Evolutionary conservation across 2,113 vertebrate genomes (phyloP).

Genomic region (Bolborhynchus lineola): DNA sequence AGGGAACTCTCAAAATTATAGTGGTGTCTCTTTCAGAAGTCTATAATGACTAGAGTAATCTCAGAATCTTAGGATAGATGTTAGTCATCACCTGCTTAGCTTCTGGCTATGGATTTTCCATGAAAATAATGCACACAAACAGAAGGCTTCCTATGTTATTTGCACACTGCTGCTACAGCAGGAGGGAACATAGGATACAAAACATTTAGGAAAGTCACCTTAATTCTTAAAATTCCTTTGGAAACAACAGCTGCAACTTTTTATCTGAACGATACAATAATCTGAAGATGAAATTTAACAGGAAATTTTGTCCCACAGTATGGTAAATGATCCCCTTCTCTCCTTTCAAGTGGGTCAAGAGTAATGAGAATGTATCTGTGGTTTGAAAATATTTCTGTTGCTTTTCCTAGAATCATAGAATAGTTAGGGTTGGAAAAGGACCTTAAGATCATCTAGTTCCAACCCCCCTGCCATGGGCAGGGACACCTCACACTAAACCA

Average conservation of each 20-base stretch:
- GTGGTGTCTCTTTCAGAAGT: not conserved
- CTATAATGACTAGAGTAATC: not conserved
- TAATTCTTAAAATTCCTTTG: not conserved
- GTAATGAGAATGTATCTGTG: not conserved
- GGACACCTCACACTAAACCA: too few relatives aligned
- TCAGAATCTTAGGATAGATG: not conserved
- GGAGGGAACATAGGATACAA: not conserved
- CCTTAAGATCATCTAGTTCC: too few relatives aligned
- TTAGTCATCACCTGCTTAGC: not conserved
- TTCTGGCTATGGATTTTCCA: not conserved
- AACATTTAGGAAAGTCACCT: not conserved
- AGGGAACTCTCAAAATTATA: not conserved
- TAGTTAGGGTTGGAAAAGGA: too few relatives aligned
- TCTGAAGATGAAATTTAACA: not conserved
- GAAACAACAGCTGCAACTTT: not conserved
- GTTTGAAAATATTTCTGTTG: not conserved
- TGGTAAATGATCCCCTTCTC: not conserved
- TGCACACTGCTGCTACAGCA: not conserved
- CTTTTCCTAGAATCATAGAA: not conserved
- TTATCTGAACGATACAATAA: not conserved
- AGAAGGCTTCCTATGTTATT: not conserved
- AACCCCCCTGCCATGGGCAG: too few relatives aligned
- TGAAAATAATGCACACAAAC: not conserved
- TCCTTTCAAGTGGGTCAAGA: not conserved
- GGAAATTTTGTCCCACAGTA: not conserved